These are phyloP conservation scores for Callospermophilus lateralis DNA, from an alignment of 2,113 vertebrate species.

Conservation along the genomic window DNA sequence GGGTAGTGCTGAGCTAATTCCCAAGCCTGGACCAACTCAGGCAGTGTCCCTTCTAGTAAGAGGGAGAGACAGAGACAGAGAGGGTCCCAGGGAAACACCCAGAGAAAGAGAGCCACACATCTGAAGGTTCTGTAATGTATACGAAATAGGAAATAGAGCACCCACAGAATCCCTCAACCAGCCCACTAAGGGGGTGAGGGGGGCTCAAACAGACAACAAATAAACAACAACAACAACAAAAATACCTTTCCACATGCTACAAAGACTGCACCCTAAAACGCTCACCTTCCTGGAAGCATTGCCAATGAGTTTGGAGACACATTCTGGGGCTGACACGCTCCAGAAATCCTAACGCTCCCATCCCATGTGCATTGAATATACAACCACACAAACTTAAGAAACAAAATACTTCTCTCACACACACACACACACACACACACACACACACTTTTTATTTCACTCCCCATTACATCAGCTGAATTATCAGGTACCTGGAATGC, in stretches of 20 bases:
- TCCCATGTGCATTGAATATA: conserved; percentile 46
- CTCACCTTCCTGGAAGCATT: not conserved
- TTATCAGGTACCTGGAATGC: conserved; percentile 66
- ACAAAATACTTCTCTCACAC: conserved; percentile 3
- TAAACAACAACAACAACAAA: not conserved
- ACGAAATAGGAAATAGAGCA: not conserved
- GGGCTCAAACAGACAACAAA: not conserved
- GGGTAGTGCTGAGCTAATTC: not conserved
- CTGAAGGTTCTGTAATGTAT: not conserved
- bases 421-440: not conserved
- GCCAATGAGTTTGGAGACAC: conserved; percentile 45
- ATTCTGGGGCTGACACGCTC: conserved; percentile 39
- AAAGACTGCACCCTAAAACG: not conserved
- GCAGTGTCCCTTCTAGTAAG: not conserved
- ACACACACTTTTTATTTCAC: not conserved
- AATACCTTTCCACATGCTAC: not conserved
- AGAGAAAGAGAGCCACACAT: not conserved
- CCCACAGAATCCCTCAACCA: not conserved
- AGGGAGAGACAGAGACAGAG: not conserved
- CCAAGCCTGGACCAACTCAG: conserved; percentile 16
- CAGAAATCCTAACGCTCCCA: conserved; percentile 44
- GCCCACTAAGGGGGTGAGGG: not conserved
- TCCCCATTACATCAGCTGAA: conserved; percentile 54
- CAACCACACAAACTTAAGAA: conserved; percentile 71
- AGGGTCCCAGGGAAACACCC: not conserved